Conservation (phyloP, 2,113 vertebrate species). For the Limanda limanda region DNA sequence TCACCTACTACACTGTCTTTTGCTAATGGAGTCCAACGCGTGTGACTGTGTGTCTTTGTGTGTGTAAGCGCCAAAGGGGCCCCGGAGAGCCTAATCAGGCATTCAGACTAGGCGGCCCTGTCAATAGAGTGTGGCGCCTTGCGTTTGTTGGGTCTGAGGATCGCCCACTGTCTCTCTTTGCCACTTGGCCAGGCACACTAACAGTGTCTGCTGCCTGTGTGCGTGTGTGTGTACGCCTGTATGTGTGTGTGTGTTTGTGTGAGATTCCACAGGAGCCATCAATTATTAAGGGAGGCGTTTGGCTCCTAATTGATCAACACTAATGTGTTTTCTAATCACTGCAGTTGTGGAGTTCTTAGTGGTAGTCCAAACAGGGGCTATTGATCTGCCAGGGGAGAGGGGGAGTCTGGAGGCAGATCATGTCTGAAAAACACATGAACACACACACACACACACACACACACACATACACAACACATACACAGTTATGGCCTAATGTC, state of each 20-base stretch:
- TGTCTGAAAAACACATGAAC: slow-evolving; percentile 65
- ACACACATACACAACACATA: too few species aligned
- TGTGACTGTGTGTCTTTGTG: slow-evolving; percentile 72
- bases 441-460: slow-evolving; percentile 6
- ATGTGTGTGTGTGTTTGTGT: slow-evolving; percentile 78
- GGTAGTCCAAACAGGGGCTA: slow-evolving; percentile 96
- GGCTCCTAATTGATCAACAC: slow-evolving; percentile 98
- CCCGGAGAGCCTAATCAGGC: slow-evolving; percentile 95
- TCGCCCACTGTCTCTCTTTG: slow-evolving; percentile 85
- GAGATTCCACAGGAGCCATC: slow-evolving; percentile 90
- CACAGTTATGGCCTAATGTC: slow-evolving; percentile 39
- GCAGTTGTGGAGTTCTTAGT: slow-evolving; percentile 97
- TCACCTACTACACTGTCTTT: slow-evolving; percentile 88
- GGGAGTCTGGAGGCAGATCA: slow-evolving; percentile 40
- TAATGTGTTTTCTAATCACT: slow-evolving; percentile 99
- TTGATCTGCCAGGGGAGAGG: slow-evolving; percentile 86
- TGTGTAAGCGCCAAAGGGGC: slow-evolving; percentile 83
- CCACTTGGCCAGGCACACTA: slow-evolving; percentile 85
- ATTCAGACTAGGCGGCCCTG: slow-evolving; percentile 91
- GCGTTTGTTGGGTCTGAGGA: slow-evolving; percentile 90
- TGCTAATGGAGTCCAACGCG: slow-evolving; percentile 88
- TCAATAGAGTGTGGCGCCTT: slow-evolving; percentile 95
- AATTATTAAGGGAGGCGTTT: slow-evolving; percentile 99
- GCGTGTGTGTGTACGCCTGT: slow-evolving; percentile 62
- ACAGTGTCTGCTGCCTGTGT: slow-evolving; percentile 81